Evolutionary conservation across 1,140 invertebrate genomes (phyloP), one percentile per base, ranked within the genome.

Genomic region (Neodiprion pinetum): DNA sequence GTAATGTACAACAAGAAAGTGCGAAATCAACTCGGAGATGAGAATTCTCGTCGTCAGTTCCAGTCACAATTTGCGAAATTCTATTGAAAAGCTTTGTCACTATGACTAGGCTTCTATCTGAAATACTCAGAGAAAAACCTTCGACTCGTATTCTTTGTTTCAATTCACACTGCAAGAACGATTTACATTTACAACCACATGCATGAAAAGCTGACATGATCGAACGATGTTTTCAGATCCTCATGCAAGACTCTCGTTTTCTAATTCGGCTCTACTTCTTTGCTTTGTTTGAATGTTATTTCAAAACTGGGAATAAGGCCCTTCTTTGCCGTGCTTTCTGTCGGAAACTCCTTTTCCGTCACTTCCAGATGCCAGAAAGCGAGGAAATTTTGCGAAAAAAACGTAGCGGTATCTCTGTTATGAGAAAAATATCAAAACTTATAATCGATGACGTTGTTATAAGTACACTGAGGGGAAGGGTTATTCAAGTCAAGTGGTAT

Each of bases 1-100:
- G 83, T 92, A 47, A 74, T 90, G 17, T 79, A 89, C 10, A 91
- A 91, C 82, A 86, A 81, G 89, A 90, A 82, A 83, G 82, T 77
- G 14, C 10, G 66, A 66, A 77, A 53, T 14, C 17, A 21, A 21
- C 17, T 21, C 17, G 17, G 0, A 21, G 17, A 1, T 21, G 0
- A 0, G 17, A 21, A n/a, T 53, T 53, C 10, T 53, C 10, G 50
- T 14, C 10, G 10, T 2, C n/a, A 11, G 1, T 53, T 53, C 10
- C 1, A n/a, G 10, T 10, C 50, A n/a, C 10, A 11, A 14, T 53
- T 14, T 21, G 0, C 17, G 17, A 21, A 21, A 21, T 21, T 21
- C 17, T 21, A 21, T 21, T 21, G 17, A 61, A 71, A 70, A 77
- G 69, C 14, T 53, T 70, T 48, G 74, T 76, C n/a, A 70, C 1